Conservation (phyloP, 2,797 vertebrate species). For the Oophaga sylvatica region DNA sequence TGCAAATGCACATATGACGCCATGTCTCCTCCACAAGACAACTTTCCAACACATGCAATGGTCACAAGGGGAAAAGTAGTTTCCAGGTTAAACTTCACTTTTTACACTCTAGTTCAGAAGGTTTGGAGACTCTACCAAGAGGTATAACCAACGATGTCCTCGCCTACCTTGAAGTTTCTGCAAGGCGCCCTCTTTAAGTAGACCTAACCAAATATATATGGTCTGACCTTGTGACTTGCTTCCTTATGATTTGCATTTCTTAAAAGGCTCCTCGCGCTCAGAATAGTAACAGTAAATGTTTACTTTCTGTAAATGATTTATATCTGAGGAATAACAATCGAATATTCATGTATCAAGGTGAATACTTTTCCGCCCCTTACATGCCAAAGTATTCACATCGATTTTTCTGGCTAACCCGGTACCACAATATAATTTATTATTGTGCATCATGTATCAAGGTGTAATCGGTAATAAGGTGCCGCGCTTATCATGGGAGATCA, state of each 20-base stretch:
- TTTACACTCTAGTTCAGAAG: not conserved
- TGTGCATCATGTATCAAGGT: not conserved
- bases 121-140: not conserved
- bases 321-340: not conserved
- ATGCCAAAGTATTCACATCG: too few species aligned
- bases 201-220: too few species aligned
- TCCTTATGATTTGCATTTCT: not conserved
- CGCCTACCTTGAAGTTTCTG: too few species aligned
- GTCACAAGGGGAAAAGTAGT: not conserved
- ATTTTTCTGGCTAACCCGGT: too few species aligned
- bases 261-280: not conserved
- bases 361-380: too few species aligned
- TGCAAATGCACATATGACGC: too few species aligned
- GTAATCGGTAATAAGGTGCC: not conserved
- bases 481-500: not conserved
- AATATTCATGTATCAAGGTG: not conserved
- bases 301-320: not conserved
- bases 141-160: not conserved
- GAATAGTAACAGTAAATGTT: not conserved
- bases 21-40: too few species aligned
- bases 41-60: too few species aligned
- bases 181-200: too few species aligned
- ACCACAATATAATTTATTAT: too few species aligned
- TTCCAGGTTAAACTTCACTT: not conserved
- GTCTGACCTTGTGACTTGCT: not conserved